Percentiles rank a stretch among this genome's conserved stretches.
Conservation (phyloP, 2,113 vertebrate genomes). For the Orthochromis malagaraziensis region DNA sequence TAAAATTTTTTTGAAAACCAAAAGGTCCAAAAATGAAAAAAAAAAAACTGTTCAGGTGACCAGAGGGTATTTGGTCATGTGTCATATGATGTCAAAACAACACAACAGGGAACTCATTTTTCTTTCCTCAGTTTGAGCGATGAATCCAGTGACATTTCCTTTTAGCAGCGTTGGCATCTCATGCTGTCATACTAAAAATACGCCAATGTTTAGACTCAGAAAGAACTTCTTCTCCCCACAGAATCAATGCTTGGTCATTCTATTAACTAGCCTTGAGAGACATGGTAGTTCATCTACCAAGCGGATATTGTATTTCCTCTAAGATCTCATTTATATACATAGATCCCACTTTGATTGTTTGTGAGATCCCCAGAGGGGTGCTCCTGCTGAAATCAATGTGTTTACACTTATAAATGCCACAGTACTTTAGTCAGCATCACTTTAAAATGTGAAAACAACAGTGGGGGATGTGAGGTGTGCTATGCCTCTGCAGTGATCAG, state of each 20-base stretch:
- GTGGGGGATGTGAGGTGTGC: neutral
- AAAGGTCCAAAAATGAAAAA: neutral
- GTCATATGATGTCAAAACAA: neutral
- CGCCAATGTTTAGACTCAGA: neutral
- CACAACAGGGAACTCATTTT: neutral
- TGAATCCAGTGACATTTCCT: neutral
- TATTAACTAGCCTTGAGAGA: neutral
- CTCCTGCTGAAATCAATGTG: neutral
- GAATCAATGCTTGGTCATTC: neutral
- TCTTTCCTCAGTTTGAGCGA: neutral
- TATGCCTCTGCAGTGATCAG: slow-evolving; percentile 35
- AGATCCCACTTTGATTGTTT: slow-evolving; percentile 1
- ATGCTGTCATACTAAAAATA: neutral
- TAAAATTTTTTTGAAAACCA: neutral
- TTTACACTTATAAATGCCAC: slow-evolving; percentile 17
- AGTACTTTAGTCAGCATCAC: neutral
- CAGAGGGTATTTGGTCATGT: neutral
- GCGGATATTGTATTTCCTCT: slow-evolving; percentile 15
- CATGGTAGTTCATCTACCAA: neutral
- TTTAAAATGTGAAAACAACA: slow-evolving; percentile 7
- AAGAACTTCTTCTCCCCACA: neutral
- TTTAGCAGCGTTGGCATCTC: neutral
- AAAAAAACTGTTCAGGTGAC: neutral
- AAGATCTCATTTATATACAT: neutral
- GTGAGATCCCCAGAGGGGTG: neutral